Base-by-base conservation (phyloP, 2,113 vertebrate genomes). In the Oryzias woworae region DNA sequence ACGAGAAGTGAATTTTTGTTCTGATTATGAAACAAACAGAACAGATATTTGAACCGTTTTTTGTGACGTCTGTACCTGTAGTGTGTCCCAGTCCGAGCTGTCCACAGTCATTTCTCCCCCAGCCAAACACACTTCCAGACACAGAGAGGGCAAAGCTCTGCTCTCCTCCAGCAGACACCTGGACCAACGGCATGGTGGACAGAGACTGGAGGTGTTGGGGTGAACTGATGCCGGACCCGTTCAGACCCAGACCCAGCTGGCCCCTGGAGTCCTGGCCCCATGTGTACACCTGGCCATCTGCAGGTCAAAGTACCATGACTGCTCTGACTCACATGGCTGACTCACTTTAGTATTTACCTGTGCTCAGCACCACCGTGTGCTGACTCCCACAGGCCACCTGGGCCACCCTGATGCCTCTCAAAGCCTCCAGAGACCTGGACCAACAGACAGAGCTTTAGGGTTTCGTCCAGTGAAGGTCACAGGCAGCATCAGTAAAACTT, bases 81-180 rank as follows among this genome's bases (percentile, higher is more conserved):
- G 47, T 66, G 71, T 85, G 71, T 44, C 85, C 83, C 0, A 96
- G 89, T 17, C 96, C 96, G 45, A 98, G 93, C 73, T 98, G 96
- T 20, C 96, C 96, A n/a, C 77, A 89, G 61, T 77, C 14, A 5
- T 98, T 98, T 61, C 87, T 92, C 24, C 96, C 96, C 96, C 96
- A 98, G 15, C 91, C 90, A 18, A 93, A 95, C 58, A 96, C 87
- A 1, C 89, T 92, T 69, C 96, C 95, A 7, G 94, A 95, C 47
- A 93, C 89, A 0, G 95, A 94, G 61, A 96, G 85, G 1, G 79
- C 82, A 2, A 88, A 62, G 49, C 94, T 96, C 85, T 96, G 95
- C 69, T 92, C 90, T 66, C 92, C 94, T 58, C 96, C 96, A 0
- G 95, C 94, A 23, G 92, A 85, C 61, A 97, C 89, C n/a, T 91